Evolutionary conservation across 2,113 vertebrate species (phyloP).

Genomic region (Puffinus mauretanicus): DNA sequence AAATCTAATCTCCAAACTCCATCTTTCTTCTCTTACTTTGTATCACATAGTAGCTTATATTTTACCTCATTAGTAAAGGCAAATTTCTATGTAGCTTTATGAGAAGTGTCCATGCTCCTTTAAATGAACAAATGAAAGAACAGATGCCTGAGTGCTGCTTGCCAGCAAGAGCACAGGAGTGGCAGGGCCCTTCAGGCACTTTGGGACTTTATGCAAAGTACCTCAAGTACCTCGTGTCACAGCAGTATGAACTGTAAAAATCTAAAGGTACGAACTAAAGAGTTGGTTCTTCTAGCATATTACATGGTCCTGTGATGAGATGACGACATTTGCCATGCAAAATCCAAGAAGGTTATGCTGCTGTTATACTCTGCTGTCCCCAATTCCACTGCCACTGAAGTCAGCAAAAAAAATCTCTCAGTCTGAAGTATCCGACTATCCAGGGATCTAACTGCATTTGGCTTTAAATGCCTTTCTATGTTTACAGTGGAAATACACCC

Average conservation of each 20-base stretch:
- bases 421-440: background rate
- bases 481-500: background rate
- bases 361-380: background rate
- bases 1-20: background rate
- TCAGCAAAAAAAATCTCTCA: background rate
- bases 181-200: background rate
- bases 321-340: background rate
- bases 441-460: background rate
- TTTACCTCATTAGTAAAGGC: background rate
- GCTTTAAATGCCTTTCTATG: background rate
- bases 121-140: background rate
- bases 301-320: background rate
- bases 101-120: background rate
- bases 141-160: background rate
- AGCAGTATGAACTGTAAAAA: background rate
- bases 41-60: background rate
- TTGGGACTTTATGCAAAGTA: background rate
- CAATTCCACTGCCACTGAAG: background rate
- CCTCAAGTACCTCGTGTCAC: background rate
- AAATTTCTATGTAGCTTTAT: background rate
- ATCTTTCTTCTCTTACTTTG: background rate
- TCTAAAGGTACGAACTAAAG: background rate
- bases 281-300: background rate
- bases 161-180: background rate
- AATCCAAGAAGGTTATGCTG: background rate